Base-by-base conservation (phyloP, 2,113 vertebrate genomes). In the Sialia sialis region DNA sequence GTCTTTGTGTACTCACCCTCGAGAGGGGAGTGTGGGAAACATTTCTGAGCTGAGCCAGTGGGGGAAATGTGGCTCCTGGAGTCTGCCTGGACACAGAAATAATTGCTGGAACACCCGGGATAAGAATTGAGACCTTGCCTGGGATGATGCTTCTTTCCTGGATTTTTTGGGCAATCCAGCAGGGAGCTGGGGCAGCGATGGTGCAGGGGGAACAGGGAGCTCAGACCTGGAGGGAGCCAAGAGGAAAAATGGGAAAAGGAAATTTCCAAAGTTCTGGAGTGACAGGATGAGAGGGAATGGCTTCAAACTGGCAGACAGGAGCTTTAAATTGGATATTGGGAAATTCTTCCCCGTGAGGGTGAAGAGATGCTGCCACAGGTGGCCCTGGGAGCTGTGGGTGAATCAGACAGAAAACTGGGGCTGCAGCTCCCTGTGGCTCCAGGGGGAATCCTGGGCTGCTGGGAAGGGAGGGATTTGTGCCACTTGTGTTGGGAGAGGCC, bases 1-100 rank as follows among this genome's bases (percentile, higher is more conserved):
- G 6, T 1, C 29, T 44, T 13, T 5, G 8, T 0, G 0, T 16
- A 3, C 19, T 34, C 69, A 55, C 6, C 23, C 3, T 0, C 0
- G 55, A 49, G 38, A 44, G 30, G 19, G 14, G 27, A n/a, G 16
- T 0, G 11, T 13, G 52, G 43, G 20, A 48, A 80, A 36, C 8
- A 0, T 41, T 76, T 30, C 69, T 56, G 36, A 41, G 5, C 52
- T 48, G 30, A 70, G 27, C n/a, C 19, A 9, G 48, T 11, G 67
- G 1, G 3, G n/a, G 39, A 39, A 39, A 39, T 39, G 39, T 39
- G n/a, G n/a, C n/a, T n/a, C n/a, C n/a, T n/a, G n/a, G n/a, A n/a
- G n/a, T n/a, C 39, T 39, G 39, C 39, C 39, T 39, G 39, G 14
- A 13, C 39, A 39, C 11, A 39, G 39, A 39, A 51, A 27, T 51